These are phyloP conservation scores for Pao palembangensis DNA, from an alignment of 2,113 vertebrate species.

Conservation along the genomic window DNA sequence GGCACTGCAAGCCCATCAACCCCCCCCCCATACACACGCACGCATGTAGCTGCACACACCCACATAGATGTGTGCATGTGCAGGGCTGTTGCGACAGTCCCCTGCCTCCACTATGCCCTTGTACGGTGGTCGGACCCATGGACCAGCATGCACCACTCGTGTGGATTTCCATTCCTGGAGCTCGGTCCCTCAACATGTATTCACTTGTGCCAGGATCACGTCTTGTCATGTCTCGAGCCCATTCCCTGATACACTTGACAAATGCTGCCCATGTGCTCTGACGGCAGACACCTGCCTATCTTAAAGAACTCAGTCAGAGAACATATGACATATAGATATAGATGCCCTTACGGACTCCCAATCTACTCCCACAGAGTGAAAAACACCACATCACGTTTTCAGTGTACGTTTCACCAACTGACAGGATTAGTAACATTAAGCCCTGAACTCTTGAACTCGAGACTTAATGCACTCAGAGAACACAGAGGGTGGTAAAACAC, in stretches of 20 bases:
- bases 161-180: constrained; percentile 60
- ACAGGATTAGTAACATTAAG: constrained; percentile 66
- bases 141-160: constrained; percentile 49
- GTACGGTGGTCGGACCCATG: constrained; percentile 68
- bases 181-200: constrained; percentile 46
- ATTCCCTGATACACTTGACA: constrained; percentile 7
- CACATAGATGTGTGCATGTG: constrained; percentile 51
- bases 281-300: constrained; percentile 34
- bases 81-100: constrained; percentile 40
- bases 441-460: constrained; percentile 56
- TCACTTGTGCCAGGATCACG: constrained; percentile 37
- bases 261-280: constrained; percentile 25
- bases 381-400: constrained; percentile 57
- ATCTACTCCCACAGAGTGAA: constrained; percentile 18
- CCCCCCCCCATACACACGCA: constrained; percentile 17
- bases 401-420: constrained; percentile 60
- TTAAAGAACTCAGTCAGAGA: constrained; percentile 21
- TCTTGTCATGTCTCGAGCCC: constrained; percentile 12
- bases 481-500: constrained; percentile 10
- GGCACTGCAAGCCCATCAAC: constrained; percentile 35
- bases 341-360: constrained; percentile 12
- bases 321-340: constrained; percentile 33
- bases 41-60: constrained; percentile 21
- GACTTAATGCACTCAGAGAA: constrained; percentile 31
- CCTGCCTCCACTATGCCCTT: constrained; percentile 65